Conservation (phyloP, 2,113 vertebrate genomes). For the Oncorhynchus keta region DNA sequence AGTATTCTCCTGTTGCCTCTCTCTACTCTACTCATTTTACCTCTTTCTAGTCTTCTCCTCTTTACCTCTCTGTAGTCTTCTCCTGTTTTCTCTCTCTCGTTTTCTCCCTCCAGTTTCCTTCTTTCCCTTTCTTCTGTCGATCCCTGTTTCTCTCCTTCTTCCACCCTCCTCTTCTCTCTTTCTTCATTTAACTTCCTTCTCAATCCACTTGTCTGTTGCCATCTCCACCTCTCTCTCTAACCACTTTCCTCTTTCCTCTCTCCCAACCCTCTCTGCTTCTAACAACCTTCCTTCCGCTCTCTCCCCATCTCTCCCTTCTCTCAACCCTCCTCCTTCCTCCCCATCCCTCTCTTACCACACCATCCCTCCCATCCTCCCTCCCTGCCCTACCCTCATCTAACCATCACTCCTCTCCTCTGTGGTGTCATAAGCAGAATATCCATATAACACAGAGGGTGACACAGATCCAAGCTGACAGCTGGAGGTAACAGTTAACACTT, state of each 20-base stretch:
- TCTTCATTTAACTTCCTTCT: background rate
- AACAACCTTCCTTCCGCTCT: background rate
- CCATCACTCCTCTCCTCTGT: slow-evolving; percentile 38
- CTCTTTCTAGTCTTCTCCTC: too few species aligned
- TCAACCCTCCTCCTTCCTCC: slow-evolving; percentile 25
- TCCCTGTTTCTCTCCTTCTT: background rate
- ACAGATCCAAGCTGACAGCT: slow-evolving; percentile 60
- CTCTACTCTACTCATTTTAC: too few species aligned
- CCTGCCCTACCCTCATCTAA: slow-evolving; percentile 26
- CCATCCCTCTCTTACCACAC: slow-evolving; percentile 20
- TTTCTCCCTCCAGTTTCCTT: too few species aligned
- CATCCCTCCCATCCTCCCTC: slow-evolving; percentile 9
- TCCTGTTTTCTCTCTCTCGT: too few species aligned
- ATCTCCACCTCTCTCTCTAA: background rate
- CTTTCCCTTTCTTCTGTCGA: background rate
- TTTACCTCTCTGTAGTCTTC: too few species aligned
- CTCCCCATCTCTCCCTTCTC: background rate
- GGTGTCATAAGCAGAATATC: slow-evolving; percentile 42
- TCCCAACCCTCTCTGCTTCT: background rate
- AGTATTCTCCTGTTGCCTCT: too few species aligned
- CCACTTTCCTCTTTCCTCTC: background rate
- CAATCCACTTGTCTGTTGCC: background rate
- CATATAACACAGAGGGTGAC: slow-evolving; percentile 51
- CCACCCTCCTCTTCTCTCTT: background rate
- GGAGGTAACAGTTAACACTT: slow-evolving; percentile 63